Conservation (phyloP, 2,888 invertebrate genomes). For the Oegoconia quadripuncta region DNA sequence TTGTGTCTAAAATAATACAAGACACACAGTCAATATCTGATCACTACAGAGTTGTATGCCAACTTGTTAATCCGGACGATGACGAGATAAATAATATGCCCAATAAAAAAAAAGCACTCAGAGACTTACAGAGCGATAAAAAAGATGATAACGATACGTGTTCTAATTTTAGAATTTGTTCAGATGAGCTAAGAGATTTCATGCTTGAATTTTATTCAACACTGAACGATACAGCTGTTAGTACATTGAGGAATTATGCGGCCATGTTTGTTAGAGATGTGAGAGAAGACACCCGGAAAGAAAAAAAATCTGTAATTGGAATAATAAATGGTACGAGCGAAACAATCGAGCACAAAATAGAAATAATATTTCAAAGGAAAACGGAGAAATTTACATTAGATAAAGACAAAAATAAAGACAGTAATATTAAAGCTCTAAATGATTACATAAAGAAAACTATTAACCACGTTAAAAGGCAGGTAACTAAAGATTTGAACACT, state of each 20-base stretch:
- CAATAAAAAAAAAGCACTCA: neutral
- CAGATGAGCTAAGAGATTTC: slow-evolving; percentile 43
- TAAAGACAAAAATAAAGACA: slow-evolving; percentile 26
- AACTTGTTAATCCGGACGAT: slow-evolving; percentile 21
- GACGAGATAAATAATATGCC: neutral
- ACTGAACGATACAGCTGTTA: slow-evolving; percentile 45
- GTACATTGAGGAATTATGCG: slow-evolving; percentile 44
- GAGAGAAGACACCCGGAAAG: slow-evolving; percentile 27
- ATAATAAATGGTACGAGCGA: slow-evolving; percentile 29
- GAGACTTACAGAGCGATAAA: slow-evolving; percentile 1
- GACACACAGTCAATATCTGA: slow-evolving; percentile 29
- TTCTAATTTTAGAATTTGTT: slow-evolving; percentile 40
- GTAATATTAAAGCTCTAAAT: slow-evolving; percentile 34
- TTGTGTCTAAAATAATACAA: slow-evolving; percentile 32
- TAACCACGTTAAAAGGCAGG: slow-evolving; percentile 22
- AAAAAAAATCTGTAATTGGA: slow-evolving; percentile 29
- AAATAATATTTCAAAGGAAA: slow-evolving; percentile 31
- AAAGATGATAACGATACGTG: slow-evolving; percentile 26
- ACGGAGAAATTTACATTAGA: slow-evolving; percentile 34
- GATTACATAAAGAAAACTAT: slow-evolving; percentile 31
- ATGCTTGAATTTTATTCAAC: slow-evolving; percentile 37
- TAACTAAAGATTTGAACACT: slow-evolving; percentile 21
- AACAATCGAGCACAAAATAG: slow-evolving; percentile 25
- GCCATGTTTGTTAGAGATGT: slow-evolving; percentile 54
- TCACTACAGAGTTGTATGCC: slow-evolving; percentile 39